These are phyloP conservation scores for Chironomus riparius DNA, from an alignment of 2,888 invertebrate species.

Conservation along the genomic window DNA sequence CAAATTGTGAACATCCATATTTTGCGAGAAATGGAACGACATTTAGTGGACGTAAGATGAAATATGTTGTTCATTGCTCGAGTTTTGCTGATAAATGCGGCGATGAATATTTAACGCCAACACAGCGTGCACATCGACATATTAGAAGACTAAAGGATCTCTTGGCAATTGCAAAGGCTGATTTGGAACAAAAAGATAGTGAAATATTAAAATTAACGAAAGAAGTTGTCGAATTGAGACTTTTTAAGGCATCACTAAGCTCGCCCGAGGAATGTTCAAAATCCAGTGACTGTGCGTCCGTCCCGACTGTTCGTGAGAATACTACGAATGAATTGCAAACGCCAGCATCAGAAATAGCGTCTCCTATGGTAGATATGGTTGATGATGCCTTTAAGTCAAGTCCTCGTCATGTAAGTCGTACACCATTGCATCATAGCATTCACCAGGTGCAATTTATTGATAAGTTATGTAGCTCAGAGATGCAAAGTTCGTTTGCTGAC, in stretches of 20 bases:
- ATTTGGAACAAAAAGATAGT: constrained; percentile 70
- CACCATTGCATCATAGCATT: constrained; percentile 38
- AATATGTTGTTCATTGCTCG: constrained; percentile 79
- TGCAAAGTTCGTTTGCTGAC: constrained; percentile 71
- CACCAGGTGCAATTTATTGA: constrained; percentile 40
- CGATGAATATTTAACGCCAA: constrained; percentile 79
- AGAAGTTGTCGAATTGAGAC: constrained; percentile 69
- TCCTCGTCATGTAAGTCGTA: constrained; percentile 35
- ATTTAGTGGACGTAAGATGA: constrained; percentile 59
- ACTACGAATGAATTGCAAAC: constrained; percentile 47
- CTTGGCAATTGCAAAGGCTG: constrained; percentile 62
- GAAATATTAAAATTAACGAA: constrained; percentile 65
- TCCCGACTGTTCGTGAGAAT: constrained; percentile 58
- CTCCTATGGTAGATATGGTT: constrained; percentile 47
- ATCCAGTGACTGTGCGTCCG: constrained; percentile 56
- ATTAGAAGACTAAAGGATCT: constrained; percentile 65
- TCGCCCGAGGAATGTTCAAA: constrained; percentile 74
- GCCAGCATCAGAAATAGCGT: constrained; percentile 46
- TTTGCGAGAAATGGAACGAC: constrained; percentile 66
- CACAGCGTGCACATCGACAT: constrained; percentile 74
- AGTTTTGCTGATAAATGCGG: constrained; percentile 66
- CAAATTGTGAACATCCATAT: constrained; percentile 65
- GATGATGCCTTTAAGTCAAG: constrained; percentile 42
- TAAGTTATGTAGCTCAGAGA: constrained; percentile 43
- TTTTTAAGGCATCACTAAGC: constrained; percentile 69